Conservation (phyloP, 2,888 invertebrate genomes). For the Anarsia innoxiella region DNA sequence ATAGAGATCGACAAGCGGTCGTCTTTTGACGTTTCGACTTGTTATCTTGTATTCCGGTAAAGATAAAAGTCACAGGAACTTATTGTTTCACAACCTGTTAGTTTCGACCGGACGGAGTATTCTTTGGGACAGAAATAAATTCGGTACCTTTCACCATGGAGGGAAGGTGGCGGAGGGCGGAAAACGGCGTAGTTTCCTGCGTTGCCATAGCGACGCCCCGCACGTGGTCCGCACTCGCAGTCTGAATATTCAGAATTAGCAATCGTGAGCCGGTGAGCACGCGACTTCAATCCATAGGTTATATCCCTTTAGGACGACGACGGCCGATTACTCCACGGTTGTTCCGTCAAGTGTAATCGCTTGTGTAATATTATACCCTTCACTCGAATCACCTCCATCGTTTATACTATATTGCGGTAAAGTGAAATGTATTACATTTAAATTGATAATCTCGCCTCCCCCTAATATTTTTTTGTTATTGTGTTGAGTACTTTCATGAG, state of each 20-base stretch:
- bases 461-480: conserved; percentile 21
- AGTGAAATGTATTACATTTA: conserved; percentile 29
- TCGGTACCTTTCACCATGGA: conserved; percentile 26
- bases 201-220: conserved; percentile 67
- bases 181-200: conserved; percentile 62
- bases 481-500: conserved; percentile 35
- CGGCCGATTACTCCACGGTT: conserved; percentile 36
- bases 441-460: conserved; percentile 39
- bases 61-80: conserved; percentile 3
- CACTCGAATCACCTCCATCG: conserved; percentile 17
- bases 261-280: conserved; percentile 29
- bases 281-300: conserved; percentile 39
- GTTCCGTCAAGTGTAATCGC: conserved; percentile 39
- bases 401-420: conserved; percentile 18
- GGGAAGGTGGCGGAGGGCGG: conserved; percentile 39
- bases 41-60: conserved; percentile 3
- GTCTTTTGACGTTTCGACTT: neutral
- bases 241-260: conserved; percentile 51
- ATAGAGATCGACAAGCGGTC: neutral
- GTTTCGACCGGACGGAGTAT: neutral
- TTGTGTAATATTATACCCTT: conserved; percentile 31
- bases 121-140: conserved; percentile 21
- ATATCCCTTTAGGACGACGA: conserved; percentile 38
- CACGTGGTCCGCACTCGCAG: conserved; percentile 46
- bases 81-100: conserved; percentile 2